phyloP scores from a whole-genome alignment of 2,113 vertebrate genomes.

The Gallinago undulata region DNA sequence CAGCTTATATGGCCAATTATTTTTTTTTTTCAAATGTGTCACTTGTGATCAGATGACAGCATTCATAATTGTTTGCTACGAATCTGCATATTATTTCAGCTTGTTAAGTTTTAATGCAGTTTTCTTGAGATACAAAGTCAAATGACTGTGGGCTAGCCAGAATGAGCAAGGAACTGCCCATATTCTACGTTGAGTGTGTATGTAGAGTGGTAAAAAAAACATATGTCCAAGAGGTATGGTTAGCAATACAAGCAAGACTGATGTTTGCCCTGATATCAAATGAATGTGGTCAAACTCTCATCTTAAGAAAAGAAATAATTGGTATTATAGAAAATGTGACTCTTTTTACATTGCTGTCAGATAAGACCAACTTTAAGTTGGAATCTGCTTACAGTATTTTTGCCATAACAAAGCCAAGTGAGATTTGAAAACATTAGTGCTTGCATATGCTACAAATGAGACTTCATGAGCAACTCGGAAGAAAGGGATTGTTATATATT shows the following conservation, averaged over 20 bases:
- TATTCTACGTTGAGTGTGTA: background rate
- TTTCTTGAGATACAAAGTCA: background rate
- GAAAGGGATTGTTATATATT: background rate
- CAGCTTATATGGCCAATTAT: background rate
- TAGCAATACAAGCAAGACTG: background rate
- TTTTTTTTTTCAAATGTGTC: background rate
- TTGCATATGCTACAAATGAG: background rate
- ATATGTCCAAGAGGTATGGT: background rate
- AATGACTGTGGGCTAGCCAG: background rate
- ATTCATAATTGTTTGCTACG: constrained; percentile 1
- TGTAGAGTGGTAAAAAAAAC: background rate
- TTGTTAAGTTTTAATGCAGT: background rate
- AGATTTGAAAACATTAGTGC: background rate
- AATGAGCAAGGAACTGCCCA: background rate
- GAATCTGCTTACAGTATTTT: background rate
- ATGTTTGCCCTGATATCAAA: background rate
- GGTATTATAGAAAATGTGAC: background rate
- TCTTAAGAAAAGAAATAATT: background rate
- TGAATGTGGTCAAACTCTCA: background rate
- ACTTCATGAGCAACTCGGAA: background rate
- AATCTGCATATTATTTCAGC: background rate
- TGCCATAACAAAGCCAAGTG: background rate
- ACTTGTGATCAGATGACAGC: background rate
- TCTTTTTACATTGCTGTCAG: background rate
- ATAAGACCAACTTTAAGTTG: background rate